Base-by-base conservation (phyloP, 2,797 vertebrate genomes). In the Coregonus suidteri region DNA sequence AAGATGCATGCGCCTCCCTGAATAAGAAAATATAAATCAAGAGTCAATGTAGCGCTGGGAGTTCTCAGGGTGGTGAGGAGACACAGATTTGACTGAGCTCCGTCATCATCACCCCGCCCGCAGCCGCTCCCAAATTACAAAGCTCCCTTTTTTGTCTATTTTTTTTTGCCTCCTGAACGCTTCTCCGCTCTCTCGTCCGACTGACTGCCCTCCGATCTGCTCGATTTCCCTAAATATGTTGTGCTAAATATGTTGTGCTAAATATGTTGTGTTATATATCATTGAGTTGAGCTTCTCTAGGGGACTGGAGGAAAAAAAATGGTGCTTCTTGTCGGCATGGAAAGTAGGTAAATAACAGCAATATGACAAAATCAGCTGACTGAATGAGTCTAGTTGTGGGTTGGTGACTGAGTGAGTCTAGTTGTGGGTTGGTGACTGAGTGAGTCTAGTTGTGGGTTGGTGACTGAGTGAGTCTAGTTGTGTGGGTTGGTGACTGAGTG, bases 1-100 rank as follows among this genome's bases (percentile, higher is more conserved):
- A 86, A 90, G 93, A 92, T 86, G 87, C 88, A 89, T 85, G 80
- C 87, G 90, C 88, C 86, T 88, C 83, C 83, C 75, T 90, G 91
- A 92, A 88, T 93, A 89, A 85, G 87, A 90, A 89, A 91, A 85
- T 83, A 88, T 92, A 91, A 92, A 93, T 93, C 90, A 92, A 6
- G 87, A 88, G 85, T 85, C 87, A 91, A 74, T 82, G 89, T 86
- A 84, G 89, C 87, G 68, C 73, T 80, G 88, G 81, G 81, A 87
- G 83, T 62, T 25, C 2, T 88, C 77, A 75, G 85, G 86, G 86
- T 86, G 80, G 82, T 65, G 83, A 87, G 88, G 87, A 91, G 93
- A 92, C 91, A 92, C 85, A 91, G 86, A 87, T 87, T 88, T 90
- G 79, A 84, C 84, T 3, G 76, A 85, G 84, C 84, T 62, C 0